Evolutionary conservation across 2,113 vertebrate genomes (phyloP), one percentile per base, ranked within the genome.

Genomic region (Parus major): DNA sequence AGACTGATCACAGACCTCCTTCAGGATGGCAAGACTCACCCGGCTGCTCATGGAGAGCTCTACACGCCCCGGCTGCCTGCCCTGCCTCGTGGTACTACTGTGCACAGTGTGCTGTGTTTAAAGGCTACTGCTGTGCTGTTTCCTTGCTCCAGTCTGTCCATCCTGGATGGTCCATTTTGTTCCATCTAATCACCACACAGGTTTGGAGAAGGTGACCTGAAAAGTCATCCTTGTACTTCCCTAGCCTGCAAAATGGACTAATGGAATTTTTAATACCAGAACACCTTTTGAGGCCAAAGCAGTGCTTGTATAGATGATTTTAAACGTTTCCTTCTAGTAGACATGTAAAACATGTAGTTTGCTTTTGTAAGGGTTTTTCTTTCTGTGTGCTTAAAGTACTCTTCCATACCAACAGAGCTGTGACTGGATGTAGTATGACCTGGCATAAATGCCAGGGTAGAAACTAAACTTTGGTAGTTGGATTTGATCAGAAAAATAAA

Each of bases 31-130:
- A 35, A 14, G 35, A 8, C n/a, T 33, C 23, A 27, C 59, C 28
- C 5, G 6, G 0, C 4, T 44, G 77, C 24, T 53, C 41, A 5
- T 0, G 20, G 44, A 23, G 10, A 7, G 47, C 33, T 21, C 19
- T 19, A 11, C 53, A 5, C 28, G 12, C 31, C n/a, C 22, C 28
- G 35, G 73, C 59, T 29, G n/a, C 31, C 42, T 12, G 28, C 42
- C 16, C 42, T 50, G 52, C 29, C 47, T 56, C 16, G 1, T 2
- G 29, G 2, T 7, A 4, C 4, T 23, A 0, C 60, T 5, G 4
- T 22, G 11, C 41, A 24, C 46, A 4, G 7, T 3, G 11, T 15
- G 14, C 23, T 59, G 15, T 36, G 24, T 11, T 56, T 8, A 7
- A 31, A 21, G 7, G 11, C 28, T 11, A 4, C 15, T 66, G 42